Percentiles rank a stretch among this genome's conserved stretches.
Conservation (phyloP, 2,888 invertebrate genomes). For the Eupelmus urozonus region DNA sequence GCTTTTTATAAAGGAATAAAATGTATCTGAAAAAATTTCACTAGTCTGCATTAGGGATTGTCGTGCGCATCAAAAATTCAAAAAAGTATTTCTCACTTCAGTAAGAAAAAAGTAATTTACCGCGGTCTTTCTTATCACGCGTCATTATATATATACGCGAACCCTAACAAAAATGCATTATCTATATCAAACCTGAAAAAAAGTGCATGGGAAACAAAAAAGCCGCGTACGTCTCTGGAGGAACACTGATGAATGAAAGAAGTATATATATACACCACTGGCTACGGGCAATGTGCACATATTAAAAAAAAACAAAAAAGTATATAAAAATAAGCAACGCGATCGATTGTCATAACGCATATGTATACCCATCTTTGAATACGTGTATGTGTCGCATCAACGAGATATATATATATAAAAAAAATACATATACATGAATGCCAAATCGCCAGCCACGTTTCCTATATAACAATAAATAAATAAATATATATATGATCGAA, state of each 20-base stretch:
- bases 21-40: conserved; percentile 37
- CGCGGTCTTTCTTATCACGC: conserved; percentile 36
- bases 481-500: conserved; percentile 27
- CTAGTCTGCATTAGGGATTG: conserved; percentile 30
- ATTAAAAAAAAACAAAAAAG: conserved; percentile 32
- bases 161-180: conserved; percentile 6
- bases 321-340: conserved; percentile 60
- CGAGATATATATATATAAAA: conserved; percentile 58
- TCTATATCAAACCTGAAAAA: background rate
- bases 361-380: conserved; percentile 61
- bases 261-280: conserved; percentile 50
- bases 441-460: conserved; percentile 68
- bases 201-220: no score
- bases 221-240: background rate
- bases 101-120: conserved; percentile 41
- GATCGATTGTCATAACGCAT: conserved; percentile 62
- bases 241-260: conserved; percentile 46
- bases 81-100: conserved; percentile 25
- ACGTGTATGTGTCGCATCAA: conserved; percentile 62
- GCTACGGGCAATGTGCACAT: conserved; percentile 60
- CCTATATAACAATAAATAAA: conserved; percentile 56
- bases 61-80: background rate
- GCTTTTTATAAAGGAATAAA: conserved; percentile 36
- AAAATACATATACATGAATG: conserved; percentile 57
- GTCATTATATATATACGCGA: conserved; percentile 11